A percentile compares a stretch with the other conserved stretches of the same genome.
These are phyloP conservation scores for Eremophila alpestris DNA, from an alignment of 2,797 vertebrate genomes.

Conservation along the genomic window DNA sequence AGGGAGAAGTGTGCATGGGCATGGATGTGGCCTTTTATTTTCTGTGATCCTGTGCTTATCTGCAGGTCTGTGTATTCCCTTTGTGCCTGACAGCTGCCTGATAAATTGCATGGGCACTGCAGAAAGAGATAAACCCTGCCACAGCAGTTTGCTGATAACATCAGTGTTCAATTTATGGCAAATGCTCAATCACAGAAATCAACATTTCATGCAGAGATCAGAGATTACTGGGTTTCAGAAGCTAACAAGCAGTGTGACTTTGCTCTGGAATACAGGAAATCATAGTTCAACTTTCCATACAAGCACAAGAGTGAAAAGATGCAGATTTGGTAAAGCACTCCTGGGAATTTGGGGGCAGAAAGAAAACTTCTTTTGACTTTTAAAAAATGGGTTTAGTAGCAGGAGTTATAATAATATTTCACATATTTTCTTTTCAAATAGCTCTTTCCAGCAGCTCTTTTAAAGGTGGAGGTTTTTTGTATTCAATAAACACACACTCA, in stretches of 20 bases:
- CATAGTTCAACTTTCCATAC: not conserved
- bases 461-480: not conserved
- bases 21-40: not conserved
- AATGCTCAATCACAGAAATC: slow-evolving; percentile 22
- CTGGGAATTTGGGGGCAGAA: not conserved
- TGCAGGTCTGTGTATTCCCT: not conserved
- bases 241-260: not conserved
- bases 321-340: not conserved
- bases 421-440: not conserved
- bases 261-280: not conserved
- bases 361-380: not conserved
- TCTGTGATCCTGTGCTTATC: slow-evolving; percentile 6
- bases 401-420: not conserved
- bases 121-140: slow-evolving; percentile 28
- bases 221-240: not conserved
- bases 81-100: slow-evolving; percentile 30
- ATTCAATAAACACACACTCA: not conserved
- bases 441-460: not conserved
- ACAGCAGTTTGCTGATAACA: slow-evolving; percentile 31
- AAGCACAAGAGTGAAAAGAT: not conserved
- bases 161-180: slow-evolving; percentile 29
- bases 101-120: slow-evolving; percentile 34
- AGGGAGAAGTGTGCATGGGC: not conserved
- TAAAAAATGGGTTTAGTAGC: not conserved
- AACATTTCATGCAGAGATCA: slow-evolving; percentile 30